Percentiles rank a stretch among this genome's conserved stretches.
Conservation (phyloP, 1,140 invertebrate genomes). For the Diachasma alloeum region DNA sequence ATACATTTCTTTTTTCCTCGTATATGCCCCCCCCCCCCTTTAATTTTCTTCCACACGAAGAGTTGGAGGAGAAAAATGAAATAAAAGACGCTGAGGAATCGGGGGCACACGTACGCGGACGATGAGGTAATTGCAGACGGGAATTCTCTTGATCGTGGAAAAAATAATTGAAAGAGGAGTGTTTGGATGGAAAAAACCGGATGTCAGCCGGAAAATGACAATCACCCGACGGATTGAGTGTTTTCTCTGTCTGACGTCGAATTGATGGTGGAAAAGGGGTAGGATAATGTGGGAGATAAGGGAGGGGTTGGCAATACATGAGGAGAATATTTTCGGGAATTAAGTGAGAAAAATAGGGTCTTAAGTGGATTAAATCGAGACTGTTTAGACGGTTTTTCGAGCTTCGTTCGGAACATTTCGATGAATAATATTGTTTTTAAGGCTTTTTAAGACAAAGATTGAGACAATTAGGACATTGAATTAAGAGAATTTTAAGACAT, state of each 20-base stretch:
- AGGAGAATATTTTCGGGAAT: neutral
- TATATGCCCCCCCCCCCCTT: neutral
- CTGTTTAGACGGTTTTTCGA: too few species aligned
- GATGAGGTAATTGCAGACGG: slow-evolving; percentile 7
- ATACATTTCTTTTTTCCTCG: neutral
- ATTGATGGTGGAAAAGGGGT: slow-evolving; percentile 5
- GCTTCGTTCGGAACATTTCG: too few species aligned
- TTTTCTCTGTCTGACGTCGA: slow-evolving; percentile 56
- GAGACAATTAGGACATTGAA: too few species aligned
- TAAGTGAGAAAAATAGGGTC: too few species aligned
- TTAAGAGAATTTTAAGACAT: too few species aligned
- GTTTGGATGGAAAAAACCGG: slow-evolving; percentile 38
- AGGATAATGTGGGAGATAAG: slow-evolving; percentile 1
- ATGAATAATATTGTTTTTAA: too few species aligned
- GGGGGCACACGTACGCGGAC: neutral
- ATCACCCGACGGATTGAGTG: slow-evolving; percentile 48
- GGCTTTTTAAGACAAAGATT: too few species aligned
- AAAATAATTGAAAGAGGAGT: slow-evolving; percentile 39
- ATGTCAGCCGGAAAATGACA: slow-evolving; percentile 62
- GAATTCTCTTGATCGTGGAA: slow-evolving; percentile 50
- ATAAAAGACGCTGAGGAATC: neutral
- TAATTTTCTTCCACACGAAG: neutral
- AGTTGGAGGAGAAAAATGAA: neutral
- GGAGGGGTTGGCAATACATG: neutral
- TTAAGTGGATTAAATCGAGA: too few species aligned